Base-by-base conservation (phyloP, 2,888 invertebrate species). In the Morpho achilles region DNA sequence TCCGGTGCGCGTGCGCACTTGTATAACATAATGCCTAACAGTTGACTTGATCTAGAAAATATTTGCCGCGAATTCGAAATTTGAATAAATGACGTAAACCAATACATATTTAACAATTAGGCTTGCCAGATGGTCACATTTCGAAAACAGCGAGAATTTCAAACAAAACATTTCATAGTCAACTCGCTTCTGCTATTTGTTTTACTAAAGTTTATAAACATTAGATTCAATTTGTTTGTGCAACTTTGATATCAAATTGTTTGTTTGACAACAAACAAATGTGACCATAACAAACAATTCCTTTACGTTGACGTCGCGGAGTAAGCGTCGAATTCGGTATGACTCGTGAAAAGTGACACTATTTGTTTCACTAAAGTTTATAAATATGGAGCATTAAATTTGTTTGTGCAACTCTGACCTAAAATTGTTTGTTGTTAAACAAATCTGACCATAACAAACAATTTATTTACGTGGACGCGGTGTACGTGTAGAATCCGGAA, bases 1-100 rank as follows among this genome's bases (percentile, higher is more conserved):
- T 73, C 77, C 74, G 73, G 64, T 60, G 68, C 63, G 47, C 57
- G 69, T 63, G 70, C 69, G 71, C 72, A 74, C 71, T 74, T 69
- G 58, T 70, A 71, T 73, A 43, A 73, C 68, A 61, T 51, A 43
- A 54, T 54, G 60, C 47, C 22, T 32, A 42, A 56, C 44, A 39
- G 7, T 53, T 48, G 39, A 53, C 62, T 65, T 22, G 41, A 58
- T 50, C 46, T 51, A 60, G 42, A 16, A 53, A 52, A 60, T 61
- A 50, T 53, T 23, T 10, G 16, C 53, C 48, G 50, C 53, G 8
- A 48, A 39, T 9, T 50, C 46, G 46, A 53, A 54, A 54, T 56
- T 59, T 53, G 52, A 48, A 59, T 62, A n/a, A 9, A 48, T 59
- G 59, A 59, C 56, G 56, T 59, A 57, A 57, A 57, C 42, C 10